Percentiles rank a stretch among this genome's conserved stretches.
These are phyloP conservation scores for Cirrhinus mrigala DNA, from an alignment of 2,797 vertebrate species.

Conservation along the genomic window DNA sequence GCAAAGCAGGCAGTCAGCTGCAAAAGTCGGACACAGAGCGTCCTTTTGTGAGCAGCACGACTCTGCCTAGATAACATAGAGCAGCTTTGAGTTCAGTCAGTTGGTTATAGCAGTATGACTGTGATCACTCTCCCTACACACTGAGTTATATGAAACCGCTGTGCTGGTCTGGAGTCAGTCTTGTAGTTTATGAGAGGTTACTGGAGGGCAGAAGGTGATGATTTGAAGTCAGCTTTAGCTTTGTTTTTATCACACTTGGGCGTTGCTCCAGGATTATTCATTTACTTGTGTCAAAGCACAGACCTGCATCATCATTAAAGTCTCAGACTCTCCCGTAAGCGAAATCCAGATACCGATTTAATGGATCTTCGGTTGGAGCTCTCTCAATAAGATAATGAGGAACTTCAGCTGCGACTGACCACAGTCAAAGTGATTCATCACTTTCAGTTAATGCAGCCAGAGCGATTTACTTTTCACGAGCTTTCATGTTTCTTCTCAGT, in stretches of 20 bases:
- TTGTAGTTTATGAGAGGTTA: slow-evolving; percentile 21
- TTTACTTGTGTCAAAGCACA: slow-evolving; percentile 37
- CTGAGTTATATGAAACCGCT: slow-evolving; percentile 28
- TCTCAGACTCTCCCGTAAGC: slow-evolving; percentile 32
- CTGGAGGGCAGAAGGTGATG: slow-evolving; percentile 16
- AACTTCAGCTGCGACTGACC: not conserved
- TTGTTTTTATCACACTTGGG: slow-evolving; percentile 5
- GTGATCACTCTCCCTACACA: slow-evolving; percentile 11
- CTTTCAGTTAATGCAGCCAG: not conserved
- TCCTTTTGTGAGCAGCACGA: slow-evolving; percentile 27
- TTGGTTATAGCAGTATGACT: slow-evolving; percentile 29
- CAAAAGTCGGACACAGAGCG: slow-evolving; percentile 35
- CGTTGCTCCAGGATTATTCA: slow-evolving; percentile 15
- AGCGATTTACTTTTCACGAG: not conserved
- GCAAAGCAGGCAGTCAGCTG: slow-evolving; percentile 49
- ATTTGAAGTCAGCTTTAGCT: slow-evolving; percentile 1
- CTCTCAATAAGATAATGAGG: slow-evolving; percentile 48
- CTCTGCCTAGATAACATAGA: slow-evolving; percentile 36
- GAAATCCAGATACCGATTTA: slow-evolving; percentile 33
- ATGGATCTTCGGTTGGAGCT: slow-evolving; percentile 17
- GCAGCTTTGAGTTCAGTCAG: slow-evolving; percentile 50
- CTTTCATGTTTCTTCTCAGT: not conserved
- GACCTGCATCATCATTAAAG: slow-evolving; percentile 20
- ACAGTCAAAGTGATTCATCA: slow-evolving; percentile 24
- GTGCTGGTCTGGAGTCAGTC: slow-evolving; percentile 3